Conservation (phyloP, 2,113 vertebrate species). For the Forbesichthys papilliferus region DNA sequence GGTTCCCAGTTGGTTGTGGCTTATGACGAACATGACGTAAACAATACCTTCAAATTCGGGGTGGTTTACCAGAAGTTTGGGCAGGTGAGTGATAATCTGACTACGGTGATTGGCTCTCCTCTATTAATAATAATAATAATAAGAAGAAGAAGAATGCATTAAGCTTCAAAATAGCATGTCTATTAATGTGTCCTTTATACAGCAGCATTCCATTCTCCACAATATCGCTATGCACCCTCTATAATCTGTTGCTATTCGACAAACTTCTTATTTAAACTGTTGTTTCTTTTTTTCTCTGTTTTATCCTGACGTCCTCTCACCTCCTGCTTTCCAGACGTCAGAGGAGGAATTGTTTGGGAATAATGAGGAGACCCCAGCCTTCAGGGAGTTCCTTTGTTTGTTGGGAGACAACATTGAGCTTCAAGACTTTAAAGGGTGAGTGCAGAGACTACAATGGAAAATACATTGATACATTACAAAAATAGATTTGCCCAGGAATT, state of each 20-base stretch:
- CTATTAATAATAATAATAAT: no score
- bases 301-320: background rate
- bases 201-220: no score
- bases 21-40: conserved; percentile 95
- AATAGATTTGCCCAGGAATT: background rate
- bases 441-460: background rate
- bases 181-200: no score
- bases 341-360: conserved; percentile 93
- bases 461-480: background rate
- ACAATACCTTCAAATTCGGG: conserved; percentile 97
- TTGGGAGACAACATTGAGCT: conserved; percentile 89
- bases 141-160: no score
- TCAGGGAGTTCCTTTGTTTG: conserved; percentile 86
- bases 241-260: no score
- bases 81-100: conserved; percentile 81
- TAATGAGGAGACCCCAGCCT: conserved; percentile 88
- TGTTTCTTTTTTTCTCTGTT: background rate
- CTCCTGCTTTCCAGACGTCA: conserved; percentile 78
- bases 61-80: conserved; percentile 94
- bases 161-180: background rate
- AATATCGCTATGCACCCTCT: no score
- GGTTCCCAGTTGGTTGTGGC: conserved; percentile 93
- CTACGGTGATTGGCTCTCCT: conserved; percentile 58
- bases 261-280: background rate
- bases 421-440: conserved; percentile 94